Conservation (phyloP, 2,113 vertebrate genomes). For the Cairina moschata region DNA sequence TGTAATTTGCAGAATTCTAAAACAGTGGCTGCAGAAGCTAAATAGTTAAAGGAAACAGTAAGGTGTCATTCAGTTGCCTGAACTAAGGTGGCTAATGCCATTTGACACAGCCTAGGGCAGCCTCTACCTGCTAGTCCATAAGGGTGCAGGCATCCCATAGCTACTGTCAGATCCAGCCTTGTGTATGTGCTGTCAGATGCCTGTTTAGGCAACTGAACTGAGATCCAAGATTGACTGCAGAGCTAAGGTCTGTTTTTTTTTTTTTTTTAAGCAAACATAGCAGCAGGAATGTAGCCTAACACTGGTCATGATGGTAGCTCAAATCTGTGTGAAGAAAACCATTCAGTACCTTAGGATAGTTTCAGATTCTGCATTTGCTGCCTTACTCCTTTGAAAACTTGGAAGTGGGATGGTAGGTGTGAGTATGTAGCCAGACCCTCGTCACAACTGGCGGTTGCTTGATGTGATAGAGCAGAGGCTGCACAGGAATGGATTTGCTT, state of each 20-base stretch:
- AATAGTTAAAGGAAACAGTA: not conserved
- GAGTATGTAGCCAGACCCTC: not conserved
- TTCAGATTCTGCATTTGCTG: not conserved
- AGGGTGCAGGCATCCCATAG: not conserved
- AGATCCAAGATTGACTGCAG: not conserved
- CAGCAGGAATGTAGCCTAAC: not conserved
- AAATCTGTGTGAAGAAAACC: not conserved
- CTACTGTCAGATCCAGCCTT: not conserved
- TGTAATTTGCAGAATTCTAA: not conserved
- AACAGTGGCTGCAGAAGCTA: not conserved
- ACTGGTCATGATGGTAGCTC: not conserved
- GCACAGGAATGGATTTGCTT: not conserved
- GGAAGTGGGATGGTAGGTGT: not conserved
- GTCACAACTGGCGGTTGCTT: not conserved
- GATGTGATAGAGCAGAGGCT: not conserved
- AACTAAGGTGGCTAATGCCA: not conserved
- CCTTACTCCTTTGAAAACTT: not conserved
- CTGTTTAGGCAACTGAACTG: not conserved
- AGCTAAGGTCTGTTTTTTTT: not conserved
- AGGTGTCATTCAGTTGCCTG: not conserved
- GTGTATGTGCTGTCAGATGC: not conserved
- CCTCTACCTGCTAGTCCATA: not conserved
- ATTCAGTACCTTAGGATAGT: not conserved
- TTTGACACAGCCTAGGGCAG: not conserved
- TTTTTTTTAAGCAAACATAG: not conserved